These are phyloP conservation scores for Chaetogeoica ovagalla DNA, from an alignment of 2,888 invertebrate species.

Conservation along the genomic window DNA sequence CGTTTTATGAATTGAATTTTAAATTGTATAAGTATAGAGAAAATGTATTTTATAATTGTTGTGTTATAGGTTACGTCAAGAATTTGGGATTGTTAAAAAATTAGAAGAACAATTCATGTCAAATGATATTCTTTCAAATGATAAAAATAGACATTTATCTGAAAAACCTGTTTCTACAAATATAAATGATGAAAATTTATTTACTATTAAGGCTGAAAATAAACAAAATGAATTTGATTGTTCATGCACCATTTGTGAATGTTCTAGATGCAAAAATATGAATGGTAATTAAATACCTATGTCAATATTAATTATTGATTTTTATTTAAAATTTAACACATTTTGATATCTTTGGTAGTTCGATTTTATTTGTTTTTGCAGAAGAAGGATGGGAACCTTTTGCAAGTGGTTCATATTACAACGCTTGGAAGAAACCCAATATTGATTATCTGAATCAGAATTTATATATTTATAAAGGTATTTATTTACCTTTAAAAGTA, in stretches of 20 bases:
- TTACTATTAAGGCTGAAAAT: not conserved
- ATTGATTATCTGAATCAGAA: constrained; percentile 65
- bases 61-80: constrained; percentile 27
- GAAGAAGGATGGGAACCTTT: constrained; percentile 70
- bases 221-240: constrained; percentile 14
- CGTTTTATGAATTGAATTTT: not conserved
- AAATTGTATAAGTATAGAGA: no score
- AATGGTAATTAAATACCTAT: constrained; percentile 29
- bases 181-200: not conserved
- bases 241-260: constrained; percentile 14
- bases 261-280: constrained; percentile 48
- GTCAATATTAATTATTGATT: constrained; percentile 10
- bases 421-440: constrained; percentile 78
- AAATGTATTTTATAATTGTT: constrained; percentile 4
- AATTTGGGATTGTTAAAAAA: constrained; percentile 37
- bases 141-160: not conserved
- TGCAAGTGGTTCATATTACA: constrained; percentile 75
- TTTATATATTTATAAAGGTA: constrained; percentile 77
- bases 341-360: constrained; percentile 25
- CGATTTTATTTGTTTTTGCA: constrained; percentile 48
- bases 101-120: constrained; percentile 17
- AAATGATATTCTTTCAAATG: constrained; percentile 1
- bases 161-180: not conserved
- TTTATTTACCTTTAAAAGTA: not conserved
- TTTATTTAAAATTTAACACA: constrained; percentile 6